Conservation (phyloP, 2,113 vertebrate genomes). For the Sula dactylatra region DNA sequence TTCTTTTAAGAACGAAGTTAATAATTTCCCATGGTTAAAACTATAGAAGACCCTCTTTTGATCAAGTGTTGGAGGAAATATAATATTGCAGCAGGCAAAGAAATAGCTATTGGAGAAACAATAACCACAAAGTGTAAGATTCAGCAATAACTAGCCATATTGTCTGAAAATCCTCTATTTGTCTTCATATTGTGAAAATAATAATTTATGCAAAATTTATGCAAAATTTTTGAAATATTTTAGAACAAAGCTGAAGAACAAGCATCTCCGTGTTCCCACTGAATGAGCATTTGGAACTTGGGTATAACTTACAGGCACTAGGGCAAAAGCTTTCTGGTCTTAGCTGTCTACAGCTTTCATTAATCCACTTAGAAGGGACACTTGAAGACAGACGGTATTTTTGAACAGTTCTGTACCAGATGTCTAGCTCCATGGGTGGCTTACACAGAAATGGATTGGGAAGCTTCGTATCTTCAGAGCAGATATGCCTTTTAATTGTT, state of each 20-base stretch:
- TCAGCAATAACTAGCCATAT: background rate
- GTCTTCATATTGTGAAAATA: background rate
- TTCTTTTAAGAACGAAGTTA: background rate
- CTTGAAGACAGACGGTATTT: background rate
- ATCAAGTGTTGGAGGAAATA: background rate
- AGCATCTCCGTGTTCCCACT: background rate
- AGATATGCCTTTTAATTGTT: background rate
- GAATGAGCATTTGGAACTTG: background rate
- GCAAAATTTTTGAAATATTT: background rate
- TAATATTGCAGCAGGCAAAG: background rate
- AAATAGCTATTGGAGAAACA: background rate
- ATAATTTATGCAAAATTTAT: background rate
- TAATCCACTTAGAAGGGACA: background rate
- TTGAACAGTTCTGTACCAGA: background rate
- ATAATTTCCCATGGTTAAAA: background rate
- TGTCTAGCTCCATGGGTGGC: background rate
- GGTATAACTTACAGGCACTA: background rate
- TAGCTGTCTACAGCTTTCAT: background rate
- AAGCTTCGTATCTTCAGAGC: background rate
- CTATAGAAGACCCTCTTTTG: background rate
- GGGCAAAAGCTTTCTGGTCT: background rate
- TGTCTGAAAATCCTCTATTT: background rate
- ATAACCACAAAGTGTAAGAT: background rate
- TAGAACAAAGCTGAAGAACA: background rate
- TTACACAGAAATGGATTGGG: background rate